Conservation (phyloP, 1,140 invertebrate species). For the Ceratosolen solmsi region DNA sequence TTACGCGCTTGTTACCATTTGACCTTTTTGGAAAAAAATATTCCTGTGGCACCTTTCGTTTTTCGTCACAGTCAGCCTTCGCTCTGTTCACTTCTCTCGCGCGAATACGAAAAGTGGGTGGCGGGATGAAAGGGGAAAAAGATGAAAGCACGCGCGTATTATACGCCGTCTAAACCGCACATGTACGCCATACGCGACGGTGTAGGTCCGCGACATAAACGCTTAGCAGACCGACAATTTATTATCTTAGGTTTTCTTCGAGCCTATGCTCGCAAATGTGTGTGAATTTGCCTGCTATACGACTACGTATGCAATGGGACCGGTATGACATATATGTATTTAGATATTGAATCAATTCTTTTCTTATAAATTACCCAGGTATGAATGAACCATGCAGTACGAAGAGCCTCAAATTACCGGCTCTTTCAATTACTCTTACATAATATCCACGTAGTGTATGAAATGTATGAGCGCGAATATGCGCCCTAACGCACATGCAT, state of each 20-base stretch:
- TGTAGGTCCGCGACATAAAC: not conserved
- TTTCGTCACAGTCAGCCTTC: not conserved
- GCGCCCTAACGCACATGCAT: too few species aligned
- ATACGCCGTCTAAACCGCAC: not conserved
- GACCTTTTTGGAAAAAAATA: not conserved
- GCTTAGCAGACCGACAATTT: not conserved
- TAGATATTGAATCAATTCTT: not conserved
- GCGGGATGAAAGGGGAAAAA: not conserved
- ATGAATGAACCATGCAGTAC: too few species aligned
- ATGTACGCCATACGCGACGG: not conserved
- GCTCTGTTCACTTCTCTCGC: not conserved
- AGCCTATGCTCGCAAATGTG: not conserved
- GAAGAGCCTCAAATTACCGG: too few species aligned
- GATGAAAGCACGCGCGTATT: not conserved
- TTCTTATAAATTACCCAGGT: too few species aligned
- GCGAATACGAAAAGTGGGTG: constrained; percentile 7
- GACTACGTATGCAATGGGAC: too few species aligned
- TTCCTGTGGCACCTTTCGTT: not conserved
- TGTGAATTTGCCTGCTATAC: not conserved
- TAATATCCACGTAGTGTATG: too few species aligned
- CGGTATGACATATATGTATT: not conserved
- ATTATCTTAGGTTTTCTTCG: not conserved
- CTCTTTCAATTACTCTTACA: too few species aligned
- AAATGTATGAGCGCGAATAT: too few species aligned
- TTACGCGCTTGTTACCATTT: constrained; percentile 32